These are phyloP conservation scores for Dipodomys spectabilis DNA, from an alignment of 2,113 vertebrate genomes.

Conservation along the genomic window DNA sequence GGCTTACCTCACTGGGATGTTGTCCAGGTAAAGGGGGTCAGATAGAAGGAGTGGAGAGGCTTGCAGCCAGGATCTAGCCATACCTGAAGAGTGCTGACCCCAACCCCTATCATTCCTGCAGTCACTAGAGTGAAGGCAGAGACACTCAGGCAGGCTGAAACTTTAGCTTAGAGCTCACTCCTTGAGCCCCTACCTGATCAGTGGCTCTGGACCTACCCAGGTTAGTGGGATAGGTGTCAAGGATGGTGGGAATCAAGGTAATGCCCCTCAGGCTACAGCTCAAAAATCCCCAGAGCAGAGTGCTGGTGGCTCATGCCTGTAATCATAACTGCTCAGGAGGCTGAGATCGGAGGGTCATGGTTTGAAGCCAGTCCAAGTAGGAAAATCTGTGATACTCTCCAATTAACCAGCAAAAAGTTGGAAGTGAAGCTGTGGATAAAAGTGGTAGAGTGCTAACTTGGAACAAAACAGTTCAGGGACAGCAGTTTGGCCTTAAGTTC, in stretches of 20 bases:
- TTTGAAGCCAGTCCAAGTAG: no score
- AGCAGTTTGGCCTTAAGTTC: no score
- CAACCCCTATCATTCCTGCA: neutral
- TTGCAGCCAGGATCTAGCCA: neutral
- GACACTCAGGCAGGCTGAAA: neutral
- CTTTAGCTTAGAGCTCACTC: neutral
- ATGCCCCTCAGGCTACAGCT: neutral
- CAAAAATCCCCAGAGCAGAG: neutral
- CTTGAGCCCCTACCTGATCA: neutral
- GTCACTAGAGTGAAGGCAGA: neutral
- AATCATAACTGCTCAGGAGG: no score
- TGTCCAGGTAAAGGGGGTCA: constrained; percentile 85
- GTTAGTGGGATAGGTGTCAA: neutral
- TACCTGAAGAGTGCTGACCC: neutral
- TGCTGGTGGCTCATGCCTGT: no score
- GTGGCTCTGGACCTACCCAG: neutral
- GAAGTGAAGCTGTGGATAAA: no score
- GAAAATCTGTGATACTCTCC: no score
- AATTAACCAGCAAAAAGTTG: no score
- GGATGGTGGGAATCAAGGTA: neutral
- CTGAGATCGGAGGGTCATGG: no score
- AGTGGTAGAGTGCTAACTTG: no score
- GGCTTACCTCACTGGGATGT: constrained; percentile 96
- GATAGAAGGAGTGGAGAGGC: neutral
- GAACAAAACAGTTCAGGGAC: no score